A percentile compares a stretch with the other conserved stretches of the same genome.
Conservation (phyloP, 2,888 invertebrate genomes). For the Diarsia rubi region DNA sequence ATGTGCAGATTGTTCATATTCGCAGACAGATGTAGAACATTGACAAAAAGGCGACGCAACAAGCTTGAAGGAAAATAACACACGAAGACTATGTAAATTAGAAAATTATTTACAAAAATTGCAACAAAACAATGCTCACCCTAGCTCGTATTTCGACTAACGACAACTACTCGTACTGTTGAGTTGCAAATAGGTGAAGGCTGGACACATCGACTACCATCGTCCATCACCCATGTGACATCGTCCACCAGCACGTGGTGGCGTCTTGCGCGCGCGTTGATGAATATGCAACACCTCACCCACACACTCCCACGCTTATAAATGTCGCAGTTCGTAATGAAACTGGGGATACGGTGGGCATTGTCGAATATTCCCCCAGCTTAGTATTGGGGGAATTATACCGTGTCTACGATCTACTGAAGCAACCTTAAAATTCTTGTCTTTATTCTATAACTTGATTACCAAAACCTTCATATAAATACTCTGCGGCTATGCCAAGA, state of each 20-base stretch:
- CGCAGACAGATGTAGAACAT: no score
- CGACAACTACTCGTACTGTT: not conserved
- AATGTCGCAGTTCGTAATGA: conserved; percentile 22
- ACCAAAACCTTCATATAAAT: not conserved
- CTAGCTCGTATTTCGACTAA: not conserved
- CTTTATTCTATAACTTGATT: not conserved
- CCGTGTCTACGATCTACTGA: not conserved
- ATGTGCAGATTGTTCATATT: no score
- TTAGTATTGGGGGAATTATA: not conserved
- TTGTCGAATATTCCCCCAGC: no score
- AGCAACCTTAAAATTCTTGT: not conserved
- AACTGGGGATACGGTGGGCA: not conserved
- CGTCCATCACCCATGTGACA: conserved; percentile 5
- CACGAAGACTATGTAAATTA: not conserved
- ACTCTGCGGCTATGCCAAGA: not conserved
- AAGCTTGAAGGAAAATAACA: no score
- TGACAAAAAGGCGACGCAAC: no score
- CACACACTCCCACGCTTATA: conserved; percentile 52
- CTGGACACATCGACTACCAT: not conserved
- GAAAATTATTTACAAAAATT: not conserved
- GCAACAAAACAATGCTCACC: not conserved
- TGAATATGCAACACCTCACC: conserved; percentile 50
- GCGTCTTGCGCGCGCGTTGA: conserved; percentile 5
- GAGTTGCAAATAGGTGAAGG: not conserved
- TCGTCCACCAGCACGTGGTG: conserved; percentile 43